A percentile compares a stretch with the other conserved stretches of the same genome.
Conservation (phyloP, 53 echinoderm and acorn worm species). For the Paracentrotus lividus region DNA sequence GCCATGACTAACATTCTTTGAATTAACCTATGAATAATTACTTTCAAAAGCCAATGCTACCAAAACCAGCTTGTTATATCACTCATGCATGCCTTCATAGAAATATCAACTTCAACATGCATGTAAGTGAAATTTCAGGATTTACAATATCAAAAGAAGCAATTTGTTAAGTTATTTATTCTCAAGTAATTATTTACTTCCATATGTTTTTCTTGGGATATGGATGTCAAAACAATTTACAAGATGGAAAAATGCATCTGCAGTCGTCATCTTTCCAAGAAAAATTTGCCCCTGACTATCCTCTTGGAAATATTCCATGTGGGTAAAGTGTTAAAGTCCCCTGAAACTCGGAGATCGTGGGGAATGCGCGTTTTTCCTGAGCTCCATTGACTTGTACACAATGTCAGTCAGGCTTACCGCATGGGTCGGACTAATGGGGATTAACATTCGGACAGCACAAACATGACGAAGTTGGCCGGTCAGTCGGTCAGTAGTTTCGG, state of each 20-base stretch:
- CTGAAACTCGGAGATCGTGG: too few relatives aligned
- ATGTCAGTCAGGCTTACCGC: too few relatives aligned
- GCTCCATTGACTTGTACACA: too few relatives aligned
- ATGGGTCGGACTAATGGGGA: too few relatives aligned
- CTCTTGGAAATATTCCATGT: slow-evolving; percentile 5
- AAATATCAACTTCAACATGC: background rate
- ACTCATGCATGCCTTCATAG: background rate
- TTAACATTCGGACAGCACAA: too few relatives aligned
- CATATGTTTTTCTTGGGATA: background rate
- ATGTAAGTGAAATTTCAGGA: background rate
- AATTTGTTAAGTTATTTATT: background rate
- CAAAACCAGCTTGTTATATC: background rate
- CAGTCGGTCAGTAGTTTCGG: too few relatives aligned
- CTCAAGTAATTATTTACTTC: background rate
- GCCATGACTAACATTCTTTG: too few relatives aligned
- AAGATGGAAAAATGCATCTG: background rate
- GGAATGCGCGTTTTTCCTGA: too few relatives aligned
- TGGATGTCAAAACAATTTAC: background rate
- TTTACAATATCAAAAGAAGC: background rate
- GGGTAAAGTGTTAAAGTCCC: background rate
- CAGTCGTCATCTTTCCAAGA: background rate
- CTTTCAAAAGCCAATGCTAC: background rate
- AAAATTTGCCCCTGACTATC: background rate
- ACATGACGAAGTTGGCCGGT: too few relatives aligned
- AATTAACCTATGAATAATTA: too few relatives aligned